A percentile compares a stretch with the other conserved stretches of the same genome.
Evolutionary conservation across 2,797 vertebrate genomes (phyloP).

Genomic region (Okamejei kenojei): DNA sequence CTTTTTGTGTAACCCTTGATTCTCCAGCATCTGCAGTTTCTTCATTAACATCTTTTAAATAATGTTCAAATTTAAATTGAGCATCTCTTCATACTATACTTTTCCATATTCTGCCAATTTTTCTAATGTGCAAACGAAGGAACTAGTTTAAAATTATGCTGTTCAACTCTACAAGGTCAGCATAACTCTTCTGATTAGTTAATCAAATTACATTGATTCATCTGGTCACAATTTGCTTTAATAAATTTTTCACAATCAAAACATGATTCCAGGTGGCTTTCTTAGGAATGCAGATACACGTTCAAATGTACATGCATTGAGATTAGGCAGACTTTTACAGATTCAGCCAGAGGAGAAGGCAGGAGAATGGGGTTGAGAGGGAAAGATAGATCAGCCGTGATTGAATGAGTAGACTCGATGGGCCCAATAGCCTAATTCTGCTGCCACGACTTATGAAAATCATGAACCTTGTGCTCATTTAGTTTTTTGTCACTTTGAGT

Average conservation of each 20-base stretch:
- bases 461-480: neutral
- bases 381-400: too few relatives aligned
- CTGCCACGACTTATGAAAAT: neutral
- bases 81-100: neutral
- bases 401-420: too few relatives aligned
- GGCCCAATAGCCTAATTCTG: too few relatives aligned
- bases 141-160: neutral
- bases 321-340: neutral
- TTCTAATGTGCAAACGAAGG: too few relatives aligned
- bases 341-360: neutral
- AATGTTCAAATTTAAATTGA: neutral
- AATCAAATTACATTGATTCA: too few relatives aligned
- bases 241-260: neutral
- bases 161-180: neutral
- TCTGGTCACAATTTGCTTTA: neutral
- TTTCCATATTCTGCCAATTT: neutral
- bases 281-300: too few relatives aligned
- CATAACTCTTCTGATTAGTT: neutral
- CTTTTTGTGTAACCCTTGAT: too few relatives aligned
- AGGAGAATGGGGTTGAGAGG: too few relatives aligned
- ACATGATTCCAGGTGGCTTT: too few relatives aligned
- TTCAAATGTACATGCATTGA: neutral
- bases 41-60: neutral
- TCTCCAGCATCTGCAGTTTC: too few relatives aligned
- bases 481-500: neutral